Evolutionary conservation across 2,113 vertebrate genomes (phyloP).

Genomic region (Coturnix japonica): DNA sequence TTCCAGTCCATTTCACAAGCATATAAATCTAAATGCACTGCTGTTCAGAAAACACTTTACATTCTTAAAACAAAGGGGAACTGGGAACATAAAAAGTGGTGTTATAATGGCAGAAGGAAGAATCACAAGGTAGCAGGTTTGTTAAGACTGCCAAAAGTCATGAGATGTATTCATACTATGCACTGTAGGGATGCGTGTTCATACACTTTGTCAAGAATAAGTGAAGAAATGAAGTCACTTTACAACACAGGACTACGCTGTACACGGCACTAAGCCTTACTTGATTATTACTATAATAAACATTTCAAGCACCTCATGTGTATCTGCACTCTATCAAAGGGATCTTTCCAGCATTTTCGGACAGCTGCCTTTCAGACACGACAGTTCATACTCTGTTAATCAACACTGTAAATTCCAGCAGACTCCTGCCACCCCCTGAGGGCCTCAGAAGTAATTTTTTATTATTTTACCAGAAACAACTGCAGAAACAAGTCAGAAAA

Average conservation of each 20-base stretch:
- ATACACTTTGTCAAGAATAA: background rate
- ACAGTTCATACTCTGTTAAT: slow-evolving; percentile 41
- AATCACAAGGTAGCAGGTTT: background rate
- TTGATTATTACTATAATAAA: background rate
- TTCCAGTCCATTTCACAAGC: background rate
- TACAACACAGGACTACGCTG: background rate
- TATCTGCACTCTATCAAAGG: background rate
- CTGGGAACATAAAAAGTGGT: background rate
- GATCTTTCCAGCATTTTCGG: background rate
- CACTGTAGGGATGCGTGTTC: background rate
- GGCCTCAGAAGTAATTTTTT: background rate
- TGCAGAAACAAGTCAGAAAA: background rate
- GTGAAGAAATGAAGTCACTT: background rate
- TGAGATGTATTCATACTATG: accelerated
- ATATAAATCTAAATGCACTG: background rate
- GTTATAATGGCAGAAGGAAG: background rate
- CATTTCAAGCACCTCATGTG: background rate
- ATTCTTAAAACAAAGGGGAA: background rate
- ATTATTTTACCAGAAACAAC: slow-evolving; percentile 13
- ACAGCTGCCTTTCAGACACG: slow-evolving; percentile 15
- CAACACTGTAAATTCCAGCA: slow-evolving; percentile 7
- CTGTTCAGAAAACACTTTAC: background rate
- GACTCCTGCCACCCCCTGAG: background rate
- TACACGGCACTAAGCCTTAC: background rate
- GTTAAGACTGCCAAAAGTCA: accelerated